Evolutionary conservation across 2,888 invertebrate genomes (phyloP).

Genomic region (Allolobophora icterica): DNA sequence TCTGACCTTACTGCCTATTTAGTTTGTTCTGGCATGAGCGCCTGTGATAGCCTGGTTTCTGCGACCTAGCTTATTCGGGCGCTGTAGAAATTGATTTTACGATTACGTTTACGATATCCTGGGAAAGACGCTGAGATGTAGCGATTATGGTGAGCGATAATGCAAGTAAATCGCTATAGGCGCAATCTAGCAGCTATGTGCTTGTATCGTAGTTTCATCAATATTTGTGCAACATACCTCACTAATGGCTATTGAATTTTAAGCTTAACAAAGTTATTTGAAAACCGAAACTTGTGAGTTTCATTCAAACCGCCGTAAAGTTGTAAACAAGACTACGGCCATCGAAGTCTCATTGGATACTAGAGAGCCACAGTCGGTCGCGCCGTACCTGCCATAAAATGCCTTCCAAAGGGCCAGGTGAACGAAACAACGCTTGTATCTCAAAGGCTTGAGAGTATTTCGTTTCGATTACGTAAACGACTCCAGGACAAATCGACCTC

Average conservation of each 20-base stretch:
- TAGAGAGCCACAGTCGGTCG: not conserved
- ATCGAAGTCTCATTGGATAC: not conserved
- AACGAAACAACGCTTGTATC: not conserved
- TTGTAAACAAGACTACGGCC: not conserved
- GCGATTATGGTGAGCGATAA: constrained; percentile 5
- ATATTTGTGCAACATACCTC: not conserved
- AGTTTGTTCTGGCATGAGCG: no score
- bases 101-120: not conserved
- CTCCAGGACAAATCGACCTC: not conserved
- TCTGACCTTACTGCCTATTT: no score
- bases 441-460: not conserved
- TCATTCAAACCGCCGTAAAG: not conserved
- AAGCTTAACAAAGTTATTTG: not conserved
- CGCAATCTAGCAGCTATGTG: not conserved
- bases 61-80: no score
- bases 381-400: not conserved
- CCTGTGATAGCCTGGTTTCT: no score
- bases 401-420: not conserved
- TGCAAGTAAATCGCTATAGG: not conserved
- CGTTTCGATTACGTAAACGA: not conserved
- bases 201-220: not conserved
- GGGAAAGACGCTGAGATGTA: not conserved
- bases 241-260: not conserved
- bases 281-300: not conserved
- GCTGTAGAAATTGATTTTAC: no score